phyloP scores from a whole-genome alignment of 2,888 invertebrate genomes.

The Drosophila formosana region DNA sequence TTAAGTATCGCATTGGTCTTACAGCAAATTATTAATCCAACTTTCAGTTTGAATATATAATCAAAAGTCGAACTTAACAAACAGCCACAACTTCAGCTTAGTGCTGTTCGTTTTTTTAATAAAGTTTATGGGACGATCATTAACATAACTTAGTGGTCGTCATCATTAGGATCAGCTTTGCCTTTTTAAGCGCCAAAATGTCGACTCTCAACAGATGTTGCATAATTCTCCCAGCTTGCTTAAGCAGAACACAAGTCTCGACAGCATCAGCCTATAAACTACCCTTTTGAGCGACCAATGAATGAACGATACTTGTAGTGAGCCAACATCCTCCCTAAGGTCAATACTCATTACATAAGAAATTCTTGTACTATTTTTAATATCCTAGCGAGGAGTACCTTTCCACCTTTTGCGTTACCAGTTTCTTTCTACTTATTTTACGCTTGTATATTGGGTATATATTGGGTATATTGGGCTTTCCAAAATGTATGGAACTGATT shows the following conservation, averaged over 20 bases:
- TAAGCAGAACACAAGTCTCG: constrained; percentile 31
- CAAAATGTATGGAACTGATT: no score
- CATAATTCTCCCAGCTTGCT: constrained; percentile 21
- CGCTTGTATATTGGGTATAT: no score
- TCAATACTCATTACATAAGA: constrained; percentile 73
- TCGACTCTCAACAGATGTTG: constrained; percentile 57
- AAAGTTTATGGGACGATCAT: constrained; percentile 51
- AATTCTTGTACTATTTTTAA: constrained; percentile 76
- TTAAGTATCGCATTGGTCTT: constrained; percentile 21
- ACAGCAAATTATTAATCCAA: constrained; percentile 12
- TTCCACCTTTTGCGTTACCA: constrained; percentile 2
- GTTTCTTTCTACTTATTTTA: background rate
- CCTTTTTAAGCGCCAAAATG: constrained; percentile 61
- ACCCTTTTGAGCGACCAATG: constrained; percentile 63
- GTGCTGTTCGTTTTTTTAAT: constrained; percentile 65
- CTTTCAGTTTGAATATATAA: constrained; percentile 12
- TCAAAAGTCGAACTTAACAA: constrained; percentile 32
- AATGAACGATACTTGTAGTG: constrained; percentile 22
- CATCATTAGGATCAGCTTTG: constrained; percentile 65
- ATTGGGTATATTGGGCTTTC: no score
- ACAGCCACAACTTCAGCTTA: constrained; percentile 43
- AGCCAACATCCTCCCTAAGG: constrained; percentile 37
- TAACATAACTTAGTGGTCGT: constrained; percentile 68
- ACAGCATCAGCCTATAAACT: constrained; percentile 49
- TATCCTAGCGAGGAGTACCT: constrained; percentile 47